Percentiles rank a stretch among this genome's conserved stretches.
These are phyloP conservation scores for Drosophila equinoxialis DNA, from an alignment of 1,140 invertebrate genomes.

Conservation along the genomic window DNA sequence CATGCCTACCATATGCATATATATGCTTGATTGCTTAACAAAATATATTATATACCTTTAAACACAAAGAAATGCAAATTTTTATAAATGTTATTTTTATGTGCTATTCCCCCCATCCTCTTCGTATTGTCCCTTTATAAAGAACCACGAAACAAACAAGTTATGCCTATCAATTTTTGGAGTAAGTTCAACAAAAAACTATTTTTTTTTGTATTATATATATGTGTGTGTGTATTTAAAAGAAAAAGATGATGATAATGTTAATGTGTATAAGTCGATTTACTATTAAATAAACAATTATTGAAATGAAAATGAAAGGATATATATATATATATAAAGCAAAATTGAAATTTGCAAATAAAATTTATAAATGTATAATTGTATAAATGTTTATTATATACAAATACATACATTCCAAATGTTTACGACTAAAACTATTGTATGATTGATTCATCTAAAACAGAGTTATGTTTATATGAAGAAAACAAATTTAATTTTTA, in stretches of 20 bases:
- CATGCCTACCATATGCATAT: conserved; percentile 37
- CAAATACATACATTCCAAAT: conserved; percentile 69
- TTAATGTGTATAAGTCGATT: conserved; percentile 73
- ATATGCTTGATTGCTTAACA: conserved; percentile 27
- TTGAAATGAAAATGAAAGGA: conserved; percentile 26
- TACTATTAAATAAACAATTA: conserved; percentile 62
- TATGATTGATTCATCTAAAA: conserved; percentile 38
- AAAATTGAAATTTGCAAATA: conserved; percentile 42
- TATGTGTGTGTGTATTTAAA: conserved; percentile 54
- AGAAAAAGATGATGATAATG: conserved; percentile 53
- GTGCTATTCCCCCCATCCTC: conserved; percentile 55
- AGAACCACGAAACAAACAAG: conserved; percentile 23
- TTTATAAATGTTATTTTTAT: conserved; percentile 81
- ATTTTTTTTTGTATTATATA: conserved; percentile 64
- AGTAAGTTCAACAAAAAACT: conserved; percentile 24
- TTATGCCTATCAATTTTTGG: conserved; percentile 43
- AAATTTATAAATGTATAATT: conserved; percentile 67
- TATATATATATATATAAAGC: conserved; percentile 35
- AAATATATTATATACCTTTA: conserved; percentile 56
- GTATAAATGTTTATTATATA: conserved; percentile 76
- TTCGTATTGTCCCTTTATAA: conserved; percentile 21
- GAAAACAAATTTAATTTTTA: conserved; percentile 54
- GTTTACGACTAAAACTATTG: conserved; percentile 52
- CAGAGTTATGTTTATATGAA: conserved; percentile 54
- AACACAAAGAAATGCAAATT: conserved; percentile 52